Evolutionary conservation across 1,140 invertebrate species (phyloP), one percentile per base, ranked within the genome.

Genomic region (Nephotettix cincticeps): DNA sequence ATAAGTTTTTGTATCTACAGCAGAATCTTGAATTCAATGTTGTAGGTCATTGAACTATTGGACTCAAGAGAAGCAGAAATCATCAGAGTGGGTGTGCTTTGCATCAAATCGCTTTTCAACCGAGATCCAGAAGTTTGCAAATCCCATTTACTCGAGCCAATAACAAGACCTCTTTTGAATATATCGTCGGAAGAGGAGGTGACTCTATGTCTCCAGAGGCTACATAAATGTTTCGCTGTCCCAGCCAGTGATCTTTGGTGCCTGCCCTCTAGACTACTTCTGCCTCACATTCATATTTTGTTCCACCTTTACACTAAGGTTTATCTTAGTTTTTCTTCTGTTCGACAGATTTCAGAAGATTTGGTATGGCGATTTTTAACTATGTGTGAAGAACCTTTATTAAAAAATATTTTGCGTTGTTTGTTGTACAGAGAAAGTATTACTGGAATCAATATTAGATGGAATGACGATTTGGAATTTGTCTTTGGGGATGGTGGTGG

Each of bases 291-390:
- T 14, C 30, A 78, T 14, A 79, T 83, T 25, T 73, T 84, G 25
- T 83, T 84, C 75, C 76, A 72, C 56, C 66, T 85, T 0, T 78
- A 83, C 56, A 56, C 74, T 2, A 79, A 79, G 74, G 72, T 78
- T 0, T 64, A 73, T 1, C 63, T 75, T 61, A 83, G 81, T 74
- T 74, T 78, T 75, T 82, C 75, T 25, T 1, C 72, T 25, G 67
- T 80, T 17, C 76, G 77, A 61, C 67, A 51, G 0, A 79, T 80
- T 75, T 73, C 82, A 0, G 75, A 75, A 69, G 75, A 80, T 70
- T 69, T 85, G 13, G 36, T 82, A 9, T 70, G 80, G 2, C 71
- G 75, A 73, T 75, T 84, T 54, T 67, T 85, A 17, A 63, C 54
- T 17, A 56, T 73, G 4, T 68, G 32, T 68, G 51, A 71, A 64